Conservation (phyloP, 2,888 invertebrate species). For the Melieria picta region DNA sequence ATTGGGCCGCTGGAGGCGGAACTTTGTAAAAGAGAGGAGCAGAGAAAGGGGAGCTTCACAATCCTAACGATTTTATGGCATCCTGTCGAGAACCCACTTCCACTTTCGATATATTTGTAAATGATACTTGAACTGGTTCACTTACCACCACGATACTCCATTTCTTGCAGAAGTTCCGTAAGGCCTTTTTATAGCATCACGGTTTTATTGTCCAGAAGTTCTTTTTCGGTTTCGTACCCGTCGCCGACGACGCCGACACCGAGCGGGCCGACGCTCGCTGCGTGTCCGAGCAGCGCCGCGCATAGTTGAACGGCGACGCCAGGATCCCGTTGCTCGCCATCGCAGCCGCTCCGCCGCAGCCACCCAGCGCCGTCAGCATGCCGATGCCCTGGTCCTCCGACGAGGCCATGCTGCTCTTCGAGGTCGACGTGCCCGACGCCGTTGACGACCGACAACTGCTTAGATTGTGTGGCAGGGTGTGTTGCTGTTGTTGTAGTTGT, state of each 20-base stretch:
- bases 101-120: no score
- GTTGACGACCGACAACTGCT: slow-evolving; percentile 65
- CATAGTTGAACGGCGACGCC: slow-evolving; percentile 60
- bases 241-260: slow-evolving; percentile 49
- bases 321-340: slow-evolving; percentile 40
- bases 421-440: slow-evolving; percentile 64
- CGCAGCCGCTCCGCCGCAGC: slow-evolving; percentile 24
- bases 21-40: no score
- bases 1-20: no score
- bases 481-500: slow-evolving; percentile 1
- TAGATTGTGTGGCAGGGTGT: slow-evolving; percentile 60
- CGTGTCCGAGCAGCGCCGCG: slow-evolving; percentile 62
- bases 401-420: slow-evolving; percentile 66
- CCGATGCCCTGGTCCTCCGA: slow-evolving; percentile 53
- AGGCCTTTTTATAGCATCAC: slow-evolving; percentile 60
- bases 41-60: no score
- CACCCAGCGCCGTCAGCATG: background rate
- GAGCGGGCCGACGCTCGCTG: slow-evolving; percentile 61
- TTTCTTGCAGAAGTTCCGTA: slow-evolving; percentile 8
- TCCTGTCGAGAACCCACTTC: no score
- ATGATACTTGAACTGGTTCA: background rate
- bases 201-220: slow-evolving; percentile 66
- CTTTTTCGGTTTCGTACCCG: slow-evolving; percentile 65
- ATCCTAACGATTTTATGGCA: no score
- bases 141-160: slow-evolving; percentile 20